Conservation (phyloP, 2,113 vertebrate species). For the Morone chrysops region DNA sequence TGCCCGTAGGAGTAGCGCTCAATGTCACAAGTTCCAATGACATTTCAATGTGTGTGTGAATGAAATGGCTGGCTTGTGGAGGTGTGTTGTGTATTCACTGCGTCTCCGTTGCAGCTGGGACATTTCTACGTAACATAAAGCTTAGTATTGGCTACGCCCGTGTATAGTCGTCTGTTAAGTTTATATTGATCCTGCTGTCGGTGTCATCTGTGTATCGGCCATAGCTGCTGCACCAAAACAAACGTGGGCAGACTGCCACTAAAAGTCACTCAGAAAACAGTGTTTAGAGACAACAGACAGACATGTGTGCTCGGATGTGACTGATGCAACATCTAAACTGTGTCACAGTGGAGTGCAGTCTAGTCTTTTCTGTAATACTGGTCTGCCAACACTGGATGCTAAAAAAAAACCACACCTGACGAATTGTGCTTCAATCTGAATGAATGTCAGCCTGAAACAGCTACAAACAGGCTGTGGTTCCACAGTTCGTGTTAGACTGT, state of each 20-base stretch:
- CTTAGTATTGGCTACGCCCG: not conserved
- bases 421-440: too few species aligned
- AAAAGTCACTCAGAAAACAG: constrained; percentile 3
- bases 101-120: too few species aligned
- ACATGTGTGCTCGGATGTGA: not conserved
- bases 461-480: not conserved
- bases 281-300: not conserved
- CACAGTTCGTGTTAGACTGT: fast-evolving
- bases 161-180: too few species aligned
- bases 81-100: too few species aligned
- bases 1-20: constrained; percentile 6
- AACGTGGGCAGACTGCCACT: not conserved
- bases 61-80: constrained; percentile 6
- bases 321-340: constrained; percentile 2
- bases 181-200: not conserved
- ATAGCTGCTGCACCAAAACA: constrained; percentile 31
- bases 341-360: not conserved
- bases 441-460: too few species aligned
- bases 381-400: not conserved
- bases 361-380: not conserved
- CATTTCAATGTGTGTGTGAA: constrained; percentile 37
- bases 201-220: not conserved
- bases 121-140: not conserved
- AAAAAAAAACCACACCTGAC: too few species aligned
- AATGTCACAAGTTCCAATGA: constrained; percentile 64